Evolutionary conservation across 2,888 invertebrate species (phyloP).

Genomic region (Portevinia maculata): DNA sequence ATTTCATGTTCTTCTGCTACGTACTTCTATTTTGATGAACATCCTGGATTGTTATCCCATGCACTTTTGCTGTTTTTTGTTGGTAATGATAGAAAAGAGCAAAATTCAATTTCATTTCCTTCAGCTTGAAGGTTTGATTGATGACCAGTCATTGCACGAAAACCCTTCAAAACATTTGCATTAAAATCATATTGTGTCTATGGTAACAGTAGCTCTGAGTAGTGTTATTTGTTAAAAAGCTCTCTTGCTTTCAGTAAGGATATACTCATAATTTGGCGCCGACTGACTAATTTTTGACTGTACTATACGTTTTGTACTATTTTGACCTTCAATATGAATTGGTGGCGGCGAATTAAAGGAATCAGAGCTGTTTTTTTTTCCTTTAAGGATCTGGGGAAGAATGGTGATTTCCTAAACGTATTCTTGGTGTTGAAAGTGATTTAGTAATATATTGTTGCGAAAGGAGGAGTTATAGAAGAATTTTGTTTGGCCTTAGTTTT

Average conservation of each 20-base stretch:
- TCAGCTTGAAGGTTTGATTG: no score
- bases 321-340: slow-evolving; percentile 58
- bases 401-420: slow-evolving; percentile 10
- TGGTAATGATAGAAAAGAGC: no score
- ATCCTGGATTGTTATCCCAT: slow-evolving; percentile 19
- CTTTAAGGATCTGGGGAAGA: slow-evolving; percentile 14
- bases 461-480: slow-evolving; percentile 8
- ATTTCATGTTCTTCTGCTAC: slow-evolving; percentile 27
- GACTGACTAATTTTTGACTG: slow-evolving; percentile 58
- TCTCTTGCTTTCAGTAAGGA: slow-evolving; percentile 20
- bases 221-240: slow-evolving; percentile 35
- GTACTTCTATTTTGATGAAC: slow-evolving; percentile 30
- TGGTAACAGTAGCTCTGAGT: slow-evolving; percentile 29
- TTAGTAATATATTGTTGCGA: slow-evolving; percentile 5
- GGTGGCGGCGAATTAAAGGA: slow-evolving; percentile 20
- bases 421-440: not conserved
- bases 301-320: slow-evolving; percentile 37
- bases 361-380: slow-evolving; percentile 47
- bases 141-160: slow-evolving; percentile 41
- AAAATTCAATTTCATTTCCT: slow-evolving; percentile 35
- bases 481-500: not conserved
- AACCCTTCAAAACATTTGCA: slow-evolving; percentile 17
- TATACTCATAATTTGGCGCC: slow-evolving; percentile 67
- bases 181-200: slow-evolving; percentile 16
- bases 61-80: slow-evolving; percentile 2